Evolutionary conservation across 2,797 vertebrate species (phyloP).

Genomic region (Valencia hispanica): DNA sequence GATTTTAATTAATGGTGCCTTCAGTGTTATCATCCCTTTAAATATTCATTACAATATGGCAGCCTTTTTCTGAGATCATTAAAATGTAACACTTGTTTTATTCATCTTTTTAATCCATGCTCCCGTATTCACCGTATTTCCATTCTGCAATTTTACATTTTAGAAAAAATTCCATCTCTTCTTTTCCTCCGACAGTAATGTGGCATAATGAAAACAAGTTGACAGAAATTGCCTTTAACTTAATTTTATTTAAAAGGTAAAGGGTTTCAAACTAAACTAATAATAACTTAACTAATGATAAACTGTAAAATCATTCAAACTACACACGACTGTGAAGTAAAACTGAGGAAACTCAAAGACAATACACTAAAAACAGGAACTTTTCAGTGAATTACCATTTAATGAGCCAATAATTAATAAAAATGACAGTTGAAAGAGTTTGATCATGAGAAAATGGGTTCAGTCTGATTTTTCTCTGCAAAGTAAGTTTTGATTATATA

Average conservation of each 20-base stretch:
- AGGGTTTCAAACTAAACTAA: neutral
- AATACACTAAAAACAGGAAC: neutral
- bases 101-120: constrained; percentile 35
- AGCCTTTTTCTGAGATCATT: constrained; percentile 55
- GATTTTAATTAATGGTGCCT: constrained; percentile 80
- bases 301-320: neutral
- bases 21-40: constrained; percentile 76
- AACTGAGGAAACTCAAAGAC: neutral
- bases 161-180: constrained; percentile 37
- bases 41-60: constrained; percentile 76
- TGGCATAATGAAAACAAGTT: neutral
- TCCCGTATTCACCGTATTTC: constrained; percentile 27
- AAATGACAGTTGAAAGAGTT: neutral
- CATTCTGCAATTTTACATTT: neutral
- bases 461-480: neutral
- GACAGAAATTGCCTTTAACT: neutral
- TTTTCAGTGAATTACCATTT: neutral
- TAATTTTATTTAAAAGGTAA: neutral
- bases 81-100: constrained; percentile 64
- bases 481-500: neutral
- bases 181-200: constrained; percentile 33
- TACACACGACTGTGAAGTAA: neutral
- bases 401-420: neutral
- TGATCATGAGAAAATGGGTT: neutral
- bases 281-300: no score